A percentile compares a stretch with the other conserved stretches of the same genome.
phyloP scores from a whole-genome alignment of 2,888 invertebrate species.

The Microctonus aethiopoides region DNA sequence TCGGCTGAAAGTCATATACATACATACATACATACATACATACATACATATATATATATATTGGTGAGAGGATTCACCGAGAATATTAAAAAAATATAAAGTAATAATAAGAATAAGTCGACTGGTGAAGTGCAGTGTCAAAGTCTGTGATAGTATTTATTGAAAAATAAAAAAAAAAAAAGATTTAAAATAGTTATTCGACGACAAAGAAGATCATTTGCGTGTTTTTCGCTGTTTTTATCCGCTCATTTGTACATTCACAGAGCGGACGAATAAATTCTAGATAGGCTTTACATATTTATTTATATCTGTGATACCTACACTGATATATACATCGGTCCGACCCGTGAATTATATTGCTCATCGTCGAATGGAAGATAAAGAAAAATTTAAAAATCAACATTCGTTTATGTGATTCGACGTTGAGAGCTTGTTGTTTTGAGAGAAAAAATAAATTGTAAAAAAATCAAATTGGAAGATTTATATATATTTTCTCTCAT shows the following conservation, averaged over 20 bases:
- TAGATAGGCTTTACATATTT: conserved; percentile 66
- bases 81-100: neutral
- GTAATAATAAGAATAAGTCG: neutral
- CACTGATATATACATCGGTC: conserved; percentile 59
- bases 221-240: neutral
- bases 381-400: conserved; percentile 6
- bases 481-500: conserved; percentile 16
- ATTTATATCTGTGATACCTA: conserved; percentile 67
- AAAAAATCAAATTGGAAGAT: neutral
- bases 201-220: conserved; percentile 18
- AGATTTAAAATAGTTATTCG: conserved; percentile 47
- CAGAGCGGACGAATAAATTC: conserved; percentile 9
- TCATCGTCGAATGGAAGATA: conserved; percentile 37
- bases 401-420: neutral
- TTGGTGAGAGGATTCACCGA: neutral
- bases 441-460: neutral
- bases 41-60: too few species aligned
- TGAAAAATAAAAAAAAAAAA: too few species aligned
- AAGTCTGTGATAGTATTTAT: conserved; percentile 67
- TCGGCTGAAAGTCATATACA: neutral
- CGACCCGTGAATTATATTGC: conserved; percentile 21
- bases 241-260: conserved; percentile 13
- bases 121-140: conserved; percentile 52
- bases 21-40: too few species aligned
- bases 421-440: neutral